phyloP scores from a whole-genome alignment of 2,888 invertebrate species.

The Megastigmus dorsalis region DNA sequence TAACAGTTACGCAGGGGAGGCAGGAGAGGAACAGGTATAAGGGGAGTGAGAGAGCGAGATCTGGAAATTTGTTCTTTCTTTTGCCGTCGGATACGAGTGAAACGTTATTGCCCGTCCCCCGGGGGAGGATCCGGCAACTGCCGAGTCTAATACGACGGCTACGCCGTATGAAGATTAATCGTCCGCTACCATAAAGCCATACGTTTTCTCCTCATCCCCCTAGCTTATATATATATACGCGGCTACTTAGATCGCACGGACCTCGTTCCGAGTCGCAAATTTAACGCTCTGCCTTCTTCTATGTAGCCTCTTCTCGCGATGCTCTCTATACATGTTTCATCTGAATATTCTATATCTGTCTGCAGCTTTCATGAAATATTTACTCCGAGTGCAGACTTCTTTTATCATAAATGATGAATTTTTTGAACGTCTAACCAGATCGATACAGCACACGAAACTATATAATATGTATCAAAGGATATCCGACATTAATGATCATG shows the following conservation, averaged over 20 bases:
- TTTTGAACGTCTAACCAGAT: too few relatives aligned
- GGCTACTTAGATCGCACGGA: conserved; percentile 48
- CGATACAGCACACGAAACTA: too few relatives aligned
- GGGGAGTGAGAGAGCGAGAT: conserved; percentile 15
- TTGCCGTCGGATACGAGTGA: conserved; percentile 60
- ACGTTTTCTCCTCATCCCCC: conserved; percentile 54
- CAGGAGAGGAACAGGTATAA: conserved; percentile 35
- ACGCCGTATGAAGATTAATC: conserved; percentile 68
- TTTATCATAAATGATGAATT: too few relatives aligned
- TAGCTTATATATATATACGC: too few relatives aligned
- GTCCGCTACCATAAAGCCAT: conserved; percentile 64
- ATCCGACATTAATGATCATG: too few relatives aligned
- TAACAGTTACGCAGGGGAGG: conserved; percentile 10
- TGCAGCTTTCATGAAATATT: too few relatives aligned
- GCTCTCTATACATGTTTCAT: too few relatives aligned
- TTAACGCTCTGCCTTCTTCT: too few relatives aligned
- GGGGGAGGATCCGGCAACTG: conserved; percentile 62
- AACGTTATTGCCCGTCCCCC: conserved; percentile 68
- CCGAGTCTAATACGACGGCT: conserved; percentile 64
- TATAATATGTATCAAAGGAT: too few relatives aligned
- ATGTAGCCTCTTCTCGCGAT: too few relatives aligned
- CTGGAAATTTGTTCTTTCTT: conserved; percentile 47
- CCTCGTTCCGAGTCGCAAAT: conserved; percentile 23
- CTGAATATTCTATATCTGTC: too few relatives aligned
- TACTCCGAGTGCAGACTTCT: too few relatives aligned